A percentile compares a stretch with the other conserved stretches of the same genome.
These are phyloP conservation scores for Agapornis canus DNA, from an alignment of 2,797 vertebrate genomes.

Conservation along the genomic window DNA sequence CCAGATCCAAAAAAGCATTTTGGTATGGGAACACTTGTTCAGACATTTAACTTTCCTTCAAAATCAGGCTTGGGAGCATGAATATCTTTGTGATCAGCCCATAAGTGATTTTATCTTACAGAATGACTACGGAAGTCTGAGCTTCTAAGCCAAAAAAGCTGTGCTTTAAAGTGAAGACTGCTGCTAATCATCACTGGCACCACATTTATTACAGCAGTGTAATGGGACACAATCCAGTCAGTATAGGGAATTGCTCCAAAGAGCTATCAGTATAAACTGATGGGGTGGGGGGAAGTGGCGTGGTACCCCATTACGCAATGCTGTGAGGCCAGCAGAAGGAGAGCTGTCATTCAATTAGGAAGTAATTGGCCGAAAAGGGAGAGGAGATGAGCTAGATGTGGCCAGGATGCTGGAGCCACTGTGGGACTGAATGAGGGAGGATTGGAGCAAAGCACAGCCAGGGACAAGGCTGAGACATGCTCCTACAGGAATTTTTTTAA, in stretches of 20 bases:
- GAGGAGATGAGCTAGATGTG: background rate
- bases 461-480: background rate
- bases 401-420: background rate
- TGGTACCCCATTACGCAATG: background rate
- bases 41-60: background rate
- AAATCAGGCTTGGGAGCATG: background rate
- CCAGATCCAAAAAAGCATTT: background rate
- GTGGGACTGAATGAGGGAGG: background rate
- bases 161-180: background rate
- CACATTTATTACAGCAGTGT: background rate
- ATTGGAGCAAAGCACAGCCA: background rate
- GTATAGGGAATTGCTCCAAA: background rate
- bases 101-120: background rate
- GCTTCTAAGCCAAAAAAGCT: background rate
- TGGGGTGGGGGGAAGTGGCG: background rate
- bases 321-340: background rate
- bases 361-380: background rate
- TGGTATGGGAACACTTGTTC: background rate
- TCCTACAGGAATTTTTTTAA: background rate
- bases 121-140: background rate
- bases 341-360: background rate
- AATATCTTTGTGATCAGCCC: background rate
- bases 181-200: background rate
- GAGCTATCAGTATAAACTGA: background rate
- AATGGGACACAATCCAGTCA: background rate